Evolutionary conservation across 2,797 vertebrate species (phyloP), one percentile per base, ranked within the genome.

Genomic region (Amniataba percoides): DNA sequence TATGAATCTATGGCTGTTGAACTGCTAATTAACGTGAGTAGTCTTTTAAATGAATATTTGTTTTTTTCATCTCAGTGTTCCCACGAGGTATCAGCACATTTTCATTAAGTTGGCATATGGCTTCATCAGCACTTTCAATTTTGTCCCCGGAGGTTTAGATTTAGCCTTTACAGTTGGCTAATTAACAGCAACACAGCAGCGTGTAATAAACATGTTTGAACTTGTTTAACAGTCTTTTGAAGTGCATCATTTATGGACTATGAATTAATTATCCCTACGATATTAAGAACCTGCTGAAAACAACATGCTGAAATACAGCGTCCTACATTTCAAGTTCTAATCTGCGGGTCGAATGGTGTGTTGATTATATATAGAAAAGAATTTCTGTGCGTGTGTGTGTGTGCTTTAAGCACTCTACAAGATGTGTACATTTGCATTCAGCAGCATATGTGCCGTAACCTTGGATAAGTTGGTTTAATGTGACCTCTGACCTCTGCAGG

Each of bases 401-500:
- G 48, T 18, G 53, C 56, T 75, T 61, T 84, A 80, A 89, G 71
- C 71, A 60, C 52, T 83, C 70, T 53, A 84, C 74, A 87, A 85
- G 80, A 89, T 62, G 76, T 78, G 42, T 55, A 59, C 66, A 69
- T 64, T 67, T 62, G 49, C 43, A 67, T 57, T 23, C 55, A 57
- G 56, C 58, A 63, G 21, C 5, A 25, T 53, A n/a, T 70, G 52
- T 67, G 27, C 80, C 66, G 49, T 21, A 63, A 31, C 60, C 68
- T 60, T 46, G 36, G 64, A 66, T 72, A 73, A 65, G 21, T 10
- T 45, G 19, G 45, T 59, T 77, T 77, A 46, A 57, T 74, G 59
- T 75, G 79, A 92, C 87, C 78, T 27, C 77, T 81, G 18, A 88
- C 83, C 86, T 76, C 68, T 51, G 43, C 7, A 88, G 87, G 88